Evolutionary conservation across 2,797 vertebrate species (phyloP).

Genomic region (Pseudotriccus pelzelni): DNA sequence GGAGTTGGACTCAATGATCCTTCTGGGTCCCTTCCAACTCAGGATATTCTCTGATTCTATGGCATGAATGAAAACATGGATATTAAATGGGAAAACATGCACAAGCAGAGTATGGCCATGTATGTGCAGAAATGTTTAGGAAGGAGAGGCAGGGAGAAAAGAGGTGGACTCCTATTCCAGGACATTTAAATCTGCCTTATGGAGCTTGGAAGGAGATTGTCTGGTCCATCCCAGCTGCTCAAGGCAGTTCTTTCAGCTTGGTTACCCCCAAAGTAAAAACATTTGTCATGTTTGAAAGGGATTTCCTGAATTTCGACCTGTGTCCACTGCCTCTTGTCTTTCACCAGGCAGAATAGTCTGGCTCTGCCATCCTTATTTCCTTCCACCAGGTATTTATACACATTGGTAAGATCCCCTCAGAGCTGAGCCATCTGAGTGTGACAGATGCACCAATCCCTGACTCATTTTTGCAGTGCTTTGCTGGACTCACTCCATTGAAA

Average conservation of each 20-base stretch:
- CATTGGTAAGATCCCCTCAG: accelerated
- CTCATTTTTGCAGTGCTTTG: not conserved
- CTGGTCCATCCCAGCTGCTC: not conserved
- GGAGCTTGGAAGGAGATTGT: not conserved
- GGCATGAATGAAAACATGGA: not conserved
- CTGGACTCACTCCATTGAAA: not conserved
- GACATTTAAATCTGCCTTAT: not conserved
- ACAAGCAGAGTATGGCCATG: not conserved
- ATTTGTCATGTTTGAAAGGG: not conserved
- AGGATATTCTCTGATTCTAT: not conserved
- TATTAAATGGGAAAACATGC: not conserved
- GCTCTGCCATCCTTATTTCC: not conserved
- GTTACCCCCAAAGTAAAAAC: not conserved
- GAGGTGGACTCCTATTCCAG: not conserved
- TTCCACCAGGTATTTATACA: not conserved
- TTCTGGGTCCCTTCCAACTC: not conserved
- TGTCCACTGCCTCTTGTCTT: not conserved
- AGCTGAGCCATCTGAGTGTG: not conserved
- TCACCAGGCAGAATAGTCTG: not conserved
- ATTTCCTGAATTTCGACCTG: not conserved
- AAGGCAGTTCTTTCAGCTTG: not conserved
- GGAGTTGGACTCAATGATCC: not conserved
- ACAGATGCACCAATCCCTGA: not conserved
- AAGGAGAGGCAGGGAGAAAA: not conserved
- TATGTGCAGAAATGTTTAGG: not conserved